These are phyloP conservation scores for Danionella cerebrum DNA, from an alignment of 2,113 vertebrate species.

Conservation along the genomic window DNA sequence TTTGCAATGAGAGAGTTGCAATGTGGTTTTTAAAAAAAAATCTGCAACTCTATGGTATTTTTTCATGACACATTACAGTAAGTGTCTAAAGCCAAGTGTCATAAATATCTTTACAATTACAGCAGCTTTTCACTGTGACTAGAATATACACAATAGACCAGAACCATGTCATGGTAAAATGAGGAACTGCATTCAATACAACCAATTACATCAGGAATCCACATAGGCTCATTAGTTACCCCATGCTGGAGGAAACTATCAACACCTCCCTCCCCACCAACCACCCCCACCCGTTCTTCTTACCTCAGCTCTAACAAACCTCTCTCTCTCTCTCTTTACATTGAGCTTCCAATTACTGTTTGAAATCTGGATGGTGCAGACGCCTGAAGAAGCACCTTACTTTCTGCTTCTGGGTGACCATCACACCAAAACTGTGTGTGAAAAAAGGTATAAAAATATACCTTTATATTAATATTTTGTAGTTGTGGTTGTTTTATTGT, in stretches of 20 bases:
- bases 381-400: not conserved
- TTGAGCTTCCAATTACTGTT: constrained; percentile 49
- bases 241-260: constrained; percentile 41
- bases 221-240: constrained; percentile 51
- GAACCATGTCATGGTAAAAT: constrained; percentile 7
- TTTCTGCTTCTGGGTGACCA: not conserved
- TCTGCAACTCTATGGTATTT: no score
- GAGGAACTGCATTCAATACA: constrained; percentile 31
- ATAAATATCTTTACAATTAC: no score
- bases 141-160: constrained; percentile 2
- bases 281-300: no score
- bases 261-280: constrained; percentile 24
- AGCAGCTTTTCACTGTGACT: no score
- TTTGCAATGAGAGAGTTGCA: no score
- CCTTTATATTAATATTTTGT: no score
- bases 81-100: no score
- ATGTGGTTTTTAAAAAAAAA: no score
- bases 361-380: constrained; percentile 13
- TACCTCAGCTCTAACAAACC: constrained; percentile 50
- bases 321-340: constrained; percentile 48
- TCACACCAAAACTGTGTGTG: no score
- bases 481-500: no score
- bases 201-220: constrained; percentile 53
- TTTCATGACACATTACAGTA: no score
- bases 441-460: no score